phyloP scores from a whole-genome alignment of 1,140 invertebrate species.

The Planococcus citri region DNA sequence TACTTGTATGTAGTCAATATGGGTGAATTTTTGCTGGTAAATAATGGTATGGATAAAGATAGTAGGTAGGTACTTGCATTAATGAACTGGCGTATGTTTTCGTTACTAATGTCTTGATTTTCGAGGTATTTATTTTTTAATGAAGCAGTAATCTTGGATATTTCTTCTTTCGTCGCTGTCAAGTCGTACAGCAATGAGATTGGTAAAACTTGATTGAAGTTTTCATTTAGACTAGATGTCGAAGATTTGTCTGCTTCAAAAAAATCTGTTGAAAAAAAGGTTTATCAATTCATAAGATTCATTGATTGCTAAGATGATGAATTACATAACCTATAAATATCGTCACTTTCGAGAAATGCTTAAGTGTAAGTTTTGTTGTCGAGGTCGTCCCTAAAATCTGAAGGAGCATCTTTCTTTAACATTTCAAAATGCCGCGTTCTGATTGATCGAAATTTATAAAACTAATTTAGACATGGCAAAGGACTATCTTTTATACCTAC shows the following conservation, averaged over 20 bases:
- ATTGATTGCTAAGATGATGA: too few species aligned
- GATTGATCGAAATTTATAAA: too few species aligned
- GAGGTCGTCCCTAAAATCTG: too few species aligned
- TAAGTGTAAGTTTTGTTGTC: too few species aligned
- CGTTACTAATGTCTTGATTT: background rate
- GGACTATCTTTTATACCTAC: too few species aligned
- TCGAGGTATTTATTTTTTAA: background rate
- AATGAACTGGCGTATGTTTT: background rate
- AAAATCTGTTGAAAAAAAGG: background rate
- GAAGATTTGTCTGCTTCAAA: background rate
- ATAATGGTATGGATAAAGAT: background rate
- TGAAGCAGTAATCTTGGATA: background rate
- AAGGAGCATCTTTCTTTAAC: too few species aligned
- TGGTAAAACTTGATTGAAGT: background rate
- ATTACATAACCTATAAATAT: too few species aligned
- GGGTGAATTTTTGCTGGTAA: too few species aligned
- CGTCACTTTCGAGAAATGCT: too few species aligned
- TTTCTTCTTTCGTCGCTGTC: background rate
- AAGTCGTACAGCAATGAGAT: background rate
- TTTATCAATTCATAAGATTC: background rate
- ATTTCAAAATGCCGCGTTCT: too few species aligned
- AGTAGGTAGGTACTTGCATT: background rate
- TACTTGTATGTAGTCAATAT: too few species aligned
- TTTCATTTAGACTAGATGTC: background rate
- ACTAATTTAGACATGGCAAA: too few species aligned